A percentile compares a stretch with the other conserved stretches of the same genome.
Evolutionary conservation across 2,797 vertebrate species (phyloP).

Genomic region (Iguana delicatissima): DNA sequence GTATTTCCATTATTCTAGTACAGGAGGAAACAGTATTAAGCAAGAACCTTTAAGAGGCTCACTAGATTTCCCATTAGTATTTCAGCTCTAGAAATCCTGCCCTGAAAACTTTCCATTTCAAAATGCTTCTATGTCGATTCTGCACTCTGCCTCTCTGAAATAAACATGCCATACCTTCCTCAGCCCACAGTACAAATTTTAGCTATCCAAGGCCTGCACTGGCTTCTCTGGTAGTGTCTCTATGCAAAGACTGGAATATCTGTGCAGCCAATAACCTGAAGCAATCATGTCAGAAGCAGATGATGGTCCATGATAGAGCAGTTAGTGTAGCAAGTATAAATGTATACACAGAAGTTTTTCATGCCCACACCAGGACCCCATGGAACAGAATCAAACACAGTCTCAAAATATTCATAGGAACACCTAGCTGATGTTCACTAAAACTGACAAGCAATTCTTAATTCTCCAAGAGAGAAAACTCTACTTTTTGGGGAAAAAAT

Average conservation of each 20-base stretch:
- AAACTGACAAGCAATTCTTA: conserved; percentile 27
- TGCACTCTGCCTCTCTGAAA: conserved; percentile 21
- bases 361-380: background rate
- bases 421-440: conserved; percentile 20
- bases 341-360: conserved; percentile 23
- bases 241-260: conserved; percentile 41
- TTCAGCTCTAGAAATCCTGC: conserved; percentile 20
- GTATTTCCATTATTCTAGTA: conserved; percentile 17
- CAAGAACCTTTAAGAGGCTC: conserved; percentile 20
- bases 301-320: conserved; percentile 27
- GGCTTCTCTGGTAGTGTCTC: conserved; percentile 38
- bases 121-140: conserved; percentile 12
- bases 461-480: conserved; percentile 25
- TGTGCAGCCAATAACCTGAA: conserved; percentile 50
- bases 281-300: conserved; percentile 17
- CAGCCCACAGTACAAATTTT: conserved; percentile 28
- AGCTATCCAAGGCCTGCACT: conserved; percentile 16
- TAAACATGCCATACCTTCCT: conserved; percentile 27
- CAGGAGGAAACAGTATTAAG: conserved; percentile 46
- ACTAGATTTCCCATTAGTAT: conserved; percentile 34
- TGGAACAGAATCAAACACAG: conserved; percentile 19
- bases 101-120: conserved; percentile 10
- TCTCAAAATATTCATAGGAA: conserved; percentile 31
- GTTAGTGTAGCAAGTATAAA: background rate
- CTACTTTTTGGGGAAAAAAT: conserved; percentile 29